Evolutionary conservation across 2,113 vertebrate species (phyloP).

Genomic region (Cephalopterus ornatus): DNA sequence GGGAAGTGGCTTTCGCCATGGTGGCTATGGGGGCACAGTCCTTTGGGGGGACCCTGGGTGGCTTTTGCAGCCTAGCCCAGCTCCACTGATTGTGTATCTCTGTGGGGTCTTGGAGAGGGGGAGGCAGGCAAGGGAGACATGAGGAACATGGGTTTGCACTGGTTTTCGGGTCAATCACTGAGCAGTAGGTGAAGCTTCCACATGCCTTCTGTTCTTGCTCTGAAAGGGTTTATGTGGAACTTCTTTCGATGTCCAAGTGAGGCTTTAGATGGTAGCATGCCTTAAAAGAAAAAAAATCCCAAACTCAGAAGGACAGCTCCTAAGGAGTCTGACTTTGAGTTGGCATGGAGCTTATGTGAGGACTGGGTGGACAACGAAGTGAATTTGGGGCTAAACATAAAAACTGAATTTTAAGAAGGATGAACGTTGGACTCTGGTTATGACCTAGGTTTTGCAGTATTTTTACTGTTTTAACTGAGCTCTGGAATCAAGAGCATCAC

Average conservation of each 20-base stretch:
- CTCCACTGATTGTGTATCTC: neutral
- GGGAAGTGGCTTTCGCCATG: neutral
- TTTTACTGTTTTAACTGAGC: neutral
- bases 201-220: neutral
- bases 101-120: neutral
- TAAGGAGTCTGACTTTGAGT: neutral
- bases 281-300: neutral
- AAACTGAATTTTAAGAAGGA: neutral
- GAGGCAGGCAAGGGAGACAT: rapidly evolving
- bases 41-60: neutral
- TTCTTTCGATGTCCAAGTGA: neutral
- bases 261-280: neutral
- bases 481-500: neutral
- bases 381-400: neutral
- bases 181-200: neutral
- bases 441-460: neutral
- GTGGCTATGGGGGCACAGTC: neutral
- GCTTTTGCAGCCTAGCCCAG: neutral
- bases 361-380: neutral
- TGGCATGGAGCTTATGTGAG: neutral
- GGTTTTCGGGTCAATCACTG: rapidly evolving
- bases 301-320: neutral
- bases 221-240: neutral
- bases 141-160: neutral
- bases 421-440: neutral